Base-by-base conservation (phyloP, 2,888 invertebrate genomes). In the Thecocarcelia acutangulata region DNA sequence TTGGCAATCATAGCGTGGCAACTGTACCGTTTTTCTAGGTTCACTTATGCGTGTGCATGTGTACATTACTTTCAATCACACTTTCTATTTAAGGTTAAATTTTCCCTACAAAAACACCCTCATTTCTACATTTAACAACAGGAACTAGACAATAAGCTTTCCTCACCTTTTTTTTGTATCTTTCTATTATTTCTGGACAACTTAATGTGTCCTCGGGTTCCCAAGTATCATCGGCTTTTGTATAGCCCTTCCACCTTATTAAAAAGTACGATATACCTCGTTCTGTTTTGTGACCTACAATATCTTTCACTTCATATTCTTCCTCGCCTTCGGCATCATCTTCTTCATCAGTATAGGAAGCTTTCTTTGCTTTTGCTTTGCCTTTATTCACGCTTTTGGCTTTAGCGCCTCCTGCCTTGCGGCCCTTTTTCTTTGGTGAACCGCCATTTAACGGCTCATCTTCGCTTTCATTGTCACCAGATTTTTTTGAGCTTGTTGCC, bases 241-340 rank as follows among this genome's bases (percentile, higher is more conserved):
- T 92, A 85, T 95, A 96, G 0, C 95, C 95, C 87, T 95, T 95
- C 96, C 96, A 96, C 85, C 95, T 93, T 46, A 96, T 94, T 44
- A 94, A 90, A 87, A 94, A 96, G 86, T 94, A 94, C 1, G 93
- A 91, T 66, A 93, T 93, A 2, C 95, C 94, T 86, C 93, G 93
- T 9, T 94, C 93, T 58, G 92, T 93, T 87, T 95, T 95, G 12
- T 94, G 93, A 83, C 93, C 94, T 13, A 96, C 89, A 21, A 96
- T 92, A 86, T 93, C 93, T 84, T 95, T 94, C 3, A 96, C 96
- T 90, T 90, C 48, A 15, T 77, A 50, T 80, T 69, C 90, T 79
- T 90, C 90, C 56, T 89, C 89, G 4, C 82, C 84, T 11, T 86
- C 93, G 0, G 70, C 84, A 4, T 83, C 80, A 11, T 84, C 86